A percentile compares a stretch with the other conserved stretches of the same genome.
These are phyloP conservation scores for Opisthocomus hoazin DNA, from an alignment of 2,113 vertebrate genomes.

Conservation along the genomic window DNA sequence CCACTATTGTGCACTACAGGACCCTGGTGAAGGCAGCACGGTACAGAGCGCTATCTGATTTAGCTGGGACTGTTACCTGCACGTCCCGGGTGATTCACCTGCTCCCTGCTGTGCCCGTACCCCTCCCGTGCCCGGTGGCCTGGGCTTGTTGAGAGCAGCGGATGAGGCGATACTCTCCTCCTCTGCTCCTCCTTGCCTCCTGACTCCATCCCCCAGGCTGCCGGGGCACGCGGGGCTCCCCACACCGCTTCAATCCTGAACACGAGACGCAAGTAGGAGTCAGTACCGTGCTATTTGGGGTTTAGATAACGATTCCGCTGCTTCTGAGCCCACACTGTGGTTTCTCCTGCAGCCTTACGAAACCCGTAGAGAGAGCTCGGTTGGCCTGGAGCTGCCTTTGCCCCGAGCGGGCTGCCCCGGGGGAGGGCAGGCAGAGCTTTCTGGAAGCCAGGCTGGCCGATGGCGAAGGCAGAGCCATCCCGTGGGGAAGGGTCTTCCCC, in stretches of 20 bases:
- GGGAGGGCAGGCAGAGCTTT: neutral
- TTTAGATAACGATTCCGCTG: neutral
- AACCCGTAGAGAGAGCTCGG: neutral
- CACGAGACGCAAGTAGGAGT: constrained; percentile 31
- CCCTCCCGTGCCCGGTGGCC: neutral
- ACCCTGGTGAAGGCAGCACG: neutral
- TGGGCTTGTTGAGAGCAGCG: neutral
- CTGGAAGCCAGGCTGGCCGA: neutral
- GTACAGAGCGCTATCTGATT: neutral
- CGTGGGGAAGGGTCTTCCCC: neutral
- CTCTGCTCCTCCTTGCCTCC: neutral
- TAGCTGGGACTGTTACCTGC: neutral
- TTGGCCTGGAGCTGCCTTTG: neutral
- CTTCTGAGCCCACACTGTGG: neutral
- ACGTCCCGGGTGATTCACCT: neutral
- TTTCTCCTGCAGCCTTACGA: constrained; percentile 2
- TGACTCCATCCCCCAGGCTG: neutral
- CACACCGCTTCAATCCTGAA: constrained; percentile 1
- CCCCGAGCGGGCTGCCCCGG: neutral
- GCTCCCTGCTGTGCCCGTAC: neutral
- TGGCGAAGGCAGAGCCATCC: neutral
- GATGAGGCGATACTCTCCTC: neutral
- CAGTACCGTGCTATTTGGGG: constrained; percentile 11
- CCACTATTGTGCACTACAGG: neutral
- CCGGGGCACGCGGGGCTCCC: neutral